Base-by-base conservation (phyloP, 2,888 invertebrate genomes). In the Ormyrus labotus region DNA sequence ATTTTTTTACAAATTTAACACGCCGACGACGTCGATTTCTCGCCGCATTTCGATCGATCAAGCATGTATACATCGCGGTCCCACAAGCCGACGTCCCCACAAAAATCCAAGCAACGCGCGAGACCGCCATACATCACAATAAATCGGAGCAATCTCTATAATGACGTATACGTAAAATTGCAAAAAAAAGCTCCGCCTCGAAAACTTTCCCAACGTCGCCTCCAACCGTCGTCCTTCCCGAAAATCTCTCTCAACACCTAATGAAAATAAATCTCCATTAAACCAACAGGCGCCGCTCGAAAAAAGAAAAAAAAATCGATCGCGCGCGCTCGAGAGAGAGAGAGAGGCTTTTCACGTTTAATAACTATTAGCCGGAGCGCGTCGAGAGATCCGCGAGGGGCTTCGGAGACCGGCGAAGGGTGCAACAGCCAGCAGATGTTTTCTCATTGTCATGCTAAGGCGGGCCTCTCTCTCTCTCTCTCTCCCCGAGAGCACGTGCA, bases 371-470 rank as follows among this genome's bases (percentile, higher is more conserved):
- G 78, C 9, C 55, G 55, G 80, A 71, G 65, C 78, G 74, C 45
- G 51, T 45, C 60, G 67, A 60, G 72, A 78, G 71, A 50, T 13
- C 7, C n/a, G 9, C 11, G 64, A 13, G 48, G 8, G 1, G n/a
- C 13, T 47, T 47, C 53, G 65, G 11, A 60, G 45, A 57, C 34
- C 19, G 65, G 68, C 71, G 68, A 69, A 72, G 60, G 81, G 73
- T 58, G 81, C 64, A 19, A 64, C 65, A 58, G 77, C 34, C 83
- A 85, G 88, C 89, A 89, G 89, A 89, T 89, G 89, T 88, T 81
- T 81, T 75, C 87, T 87, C 83, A 89, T 89, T 89, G 89, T 89
- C 87, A 89, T 89, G 89, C 86, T 88, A 89, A 89, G 83, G 87
- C 70, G 64, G 50, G 68, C 55, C 45, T 11, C 13, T n/a, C 73